A percentile compares a stretch with the other conserved stretches of the same genome.
Evolutionary conservation across 1,140 invertebrate genomes (phyloP).

Genomic region (Euura lappo): DNA sequence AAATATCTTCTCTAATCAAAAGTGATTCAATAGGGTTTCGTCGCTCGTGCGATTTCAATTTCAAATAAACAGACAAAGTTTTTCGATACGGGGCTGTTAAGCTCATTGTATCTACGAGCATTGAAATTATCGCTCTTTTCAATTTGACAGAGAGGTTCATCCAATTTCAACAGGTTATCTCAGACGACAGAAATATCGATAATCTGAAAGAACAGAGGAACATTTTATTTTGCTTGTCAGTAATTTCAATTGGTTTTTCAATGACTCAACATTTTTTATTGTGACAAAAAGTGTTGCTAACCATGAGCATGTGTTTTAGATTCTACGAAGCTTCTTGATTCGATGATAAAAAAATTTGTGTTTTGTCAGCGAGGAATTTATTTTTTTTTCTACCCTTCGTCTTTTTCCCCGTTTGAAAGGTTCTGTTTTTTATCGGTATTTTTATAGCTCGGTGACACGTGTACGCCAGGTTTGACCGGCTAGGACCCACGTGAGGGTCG

Average conservation of each 20-base stretch:
- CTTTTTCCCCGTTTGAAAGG: neutral
- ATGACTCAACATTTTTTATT: too few relatives aligned
- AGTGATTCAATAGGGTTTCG: neutral
- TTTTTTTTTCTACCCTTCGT: neutral
- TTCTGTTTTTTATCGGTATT: slow-evolving; percentile 1
- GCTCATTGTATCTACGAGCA: neutral
- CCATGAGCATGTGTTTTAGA: too few relatives aligned
- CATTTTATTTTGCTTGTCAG: too few relatives aligned
- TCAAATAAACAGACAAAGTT: neutral
- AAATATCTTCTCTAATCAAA: neutral
- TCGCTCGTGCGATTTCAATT: neutral
- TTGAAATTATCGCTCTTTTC: neutral
- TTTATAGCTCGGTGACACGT: slow-evolving; percentile 3
- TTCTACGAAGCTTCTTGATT: too few relatives aligned
- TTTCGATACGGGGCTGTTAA: neutral
- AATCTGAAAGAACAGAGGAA: too few relatives aligned
- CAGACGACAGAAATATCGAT: too few relatives aligned
- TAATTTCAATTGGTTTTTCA: too few relatives aligned
- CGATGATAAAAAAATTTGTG: neutral
- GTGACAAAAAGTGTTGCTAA: too few relatives aligned
- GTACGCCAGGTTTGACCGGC: slow-evolving; percentile 6
- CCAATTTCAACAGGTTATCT: neutral
- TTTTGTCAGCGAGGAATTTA: neutral
- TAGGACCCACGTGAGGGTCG: neutral
- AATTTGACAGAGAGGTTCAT: neutral